Base-by-base conservation (phyloP, 2,113 vertebrate genomes). In the Motacilla tschutschensis region DNA sequence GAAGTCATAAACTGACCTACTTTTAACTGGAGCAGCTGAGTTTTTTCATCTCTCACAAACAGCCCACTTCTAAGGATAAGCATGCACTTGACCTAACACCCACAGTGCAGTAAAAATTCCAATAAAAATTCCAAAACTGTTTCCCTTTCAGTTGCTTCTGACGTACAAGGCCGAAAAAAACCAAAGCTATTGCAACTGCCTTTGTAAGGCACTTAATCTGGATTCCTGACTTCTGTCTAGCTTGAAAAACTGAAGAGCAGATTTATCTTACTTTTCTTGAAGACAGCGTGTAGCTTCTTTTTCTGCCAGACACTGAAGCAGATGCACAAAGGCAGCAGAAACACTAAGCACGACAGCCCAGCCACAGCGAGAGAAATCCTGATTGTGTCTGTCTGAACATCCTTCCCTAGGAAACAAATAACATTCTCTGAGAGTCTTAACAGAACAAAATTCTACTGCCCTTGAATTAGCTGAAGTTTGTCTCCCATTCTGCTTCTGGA, bases 181-280 rank as follows among this genome's bases (percentile, higher is more conserved):
- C 1, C 8, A 2, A 85, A 77, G n/a, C 35, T 57, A 35, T 28
- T 57, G 20, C 24, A 70, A 24, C 20, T 50, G 5, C 5, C 41
- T 90, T 84, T 51, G 55, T 64, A 67, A 82, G 41, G 59, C 28
- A 57, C 6, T 63, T 69, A 67, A 79, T 17, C 14, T 48, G 15
- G 19, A 60, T 87, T 80, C 48, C 26, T 55, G 44, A 67, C 69
- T 66, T 74, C 46, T 74, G 12, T 15, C 63, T 59, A 33, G 36
- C 43, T 84, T 62, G 17, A 55, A 46, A 62, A 72, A 19, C 7
- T n/a, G 21, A 79, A 31, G 43, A 80, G 11, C 12, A 6, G 14
- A 62, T 72, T 35, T 47, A 28, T 66, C 97, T 97, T 97, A 97
- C 97, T 86, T 94, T 94, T 96, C 48, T 93, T 95, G 94, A 97